Evolutionary conservation across 2,888 invertebrate species (phyloP).

Genomic region (Parelbella ahira): DNA sequence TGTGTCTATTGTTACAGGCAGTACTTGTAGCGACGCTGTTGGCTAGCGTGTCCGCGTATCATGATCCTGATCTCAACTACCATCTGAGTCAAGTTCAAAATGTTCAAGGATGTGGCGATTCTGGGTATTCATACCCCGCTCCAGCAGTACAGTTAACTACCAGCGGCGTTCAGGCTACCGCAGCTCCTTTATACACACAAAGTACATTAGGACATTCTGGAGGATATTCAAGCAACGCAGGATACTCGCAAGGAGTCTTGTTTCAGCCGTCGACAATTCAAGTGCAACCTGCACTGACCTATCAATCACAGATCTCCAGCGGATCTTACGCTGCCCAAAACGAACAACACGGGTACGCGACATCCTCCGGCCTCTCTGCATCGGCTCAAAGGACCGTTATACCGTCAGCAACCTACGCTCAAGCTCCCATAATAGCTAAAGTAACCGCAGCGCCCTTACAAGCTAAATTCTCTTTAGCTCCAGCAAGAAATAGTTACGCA

Average conservation of each 20-base stretch:
- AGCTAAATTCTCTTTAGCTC: slow-evolving; percentile 54
- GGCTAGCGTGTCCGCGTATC: slow-evolving; percentile 56
- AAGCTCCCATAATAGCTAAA: slow-evolving; percentile 76
- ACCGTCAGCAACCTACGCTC: slow-evolving; percentile 67
- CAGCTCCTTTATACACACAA: slow-evolving; percentile 33
- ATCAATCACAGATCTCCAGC: slow-evolving; percentile 45
- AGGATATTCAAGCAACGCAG: slow-evolving; percentile 29
- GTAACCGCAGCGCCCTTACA: slow-evolving; percentile 70
- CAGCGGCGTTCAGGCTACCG: slow-evolving; percentile 48
- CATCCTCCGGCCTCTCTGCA: slow-evolving; percentile 71
- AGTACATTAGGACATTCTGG: slow-evolving; percentile 36
- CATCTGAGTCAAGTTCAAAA: slow-evolving; percentile 66
- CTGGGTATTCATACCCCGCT: slow-evolving; percentile 78
- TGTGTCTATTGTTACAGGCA: slow-evolving; percentile 52
- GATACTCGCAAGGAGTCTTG: slow-evolving; percentile 31
- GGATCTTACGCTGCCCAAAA: slow-evolving; percentile 45
- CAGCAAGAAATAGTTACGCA: slow-evolving; percentile 53
- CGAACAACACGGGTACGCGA: slow-evolving; percentile 75
- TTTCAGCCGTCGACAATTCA: slow-evolving; percentile 39
- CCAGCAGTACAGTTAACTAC: slow-evolving; percentile 77
- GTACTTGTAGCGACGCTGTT: slow-evolving; percentile 44
- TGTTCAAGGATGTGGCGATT: slow-evolving; percentile 49
- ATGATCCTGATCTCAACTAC: slow-evolving; percentile 73
- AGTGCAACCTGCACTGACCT: slow-evolving; percentile 36
- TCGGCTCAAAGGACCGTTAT: slow-evolving; percentile 54